Base-by-base conservation (phyloP, 2,888 invertebrate species). In the Lysandra bellargus region DNA sequence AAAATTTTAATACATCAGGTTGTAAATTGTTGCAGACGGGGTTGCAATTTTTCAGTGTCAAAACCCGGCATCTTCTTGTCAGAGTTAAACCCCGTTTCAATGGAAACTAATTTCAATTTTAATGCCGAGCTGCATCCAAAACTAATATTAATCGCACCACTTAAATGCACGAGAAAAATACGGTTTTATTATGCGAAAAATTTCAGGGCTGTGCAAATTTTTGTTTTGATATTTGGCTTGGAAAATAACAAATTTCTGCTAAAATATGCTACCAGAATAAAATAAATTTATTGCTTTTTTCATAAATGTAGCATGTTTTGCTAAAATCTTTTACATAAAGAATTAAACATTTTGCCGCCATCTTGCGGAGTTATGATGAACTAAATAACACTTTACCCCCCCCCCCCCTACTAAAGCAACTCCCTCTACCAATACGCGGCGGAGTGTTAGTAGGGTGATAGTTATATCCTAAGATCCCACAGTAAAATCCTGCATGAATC, bases 31-130 rank as follows among this genome's bases (percentile, higher is more conserved):
- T 80, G 53, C 80, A 84, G 85, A 80, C 81, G 81, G 83, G 83
- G 80, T 80, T 83, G 85, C 85, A 88, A 90, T 91, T 88, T 90
- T 89, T 91, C 91, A 91, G 84, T 85, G 91, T 91, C 91, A 83
- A 83, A 86, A 76, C 84, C 83, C 84, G 83, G 84, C 84, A 85
- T 84, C 84, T 82, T 80, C 84, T 80, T 85, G 87, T 88, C 88
- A 86, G 86, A 83, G 84, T 84, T 84, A 87, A 87, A 84, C 87
- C 87, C 81, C 83, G 86, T 85, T 88, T 87, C 89, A 90, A 91
- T 91, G 88, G 88, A 89, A 90, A 90, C 90, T 91, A 90, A 91
- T 91, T 91, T 91, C 88, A 91, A 90, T 91, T 90, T 90, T 89
- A 89, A 90, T 87, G 53, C 76, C 23, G 30, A 76, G 87, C 85